A percentile compares a stretch with the other conserved stretches of the same genome.
Evolutionary conservation across 2,888 invertebrate species (phyloP).

Genomic region (Caenorhabditis virilis): DNA sequence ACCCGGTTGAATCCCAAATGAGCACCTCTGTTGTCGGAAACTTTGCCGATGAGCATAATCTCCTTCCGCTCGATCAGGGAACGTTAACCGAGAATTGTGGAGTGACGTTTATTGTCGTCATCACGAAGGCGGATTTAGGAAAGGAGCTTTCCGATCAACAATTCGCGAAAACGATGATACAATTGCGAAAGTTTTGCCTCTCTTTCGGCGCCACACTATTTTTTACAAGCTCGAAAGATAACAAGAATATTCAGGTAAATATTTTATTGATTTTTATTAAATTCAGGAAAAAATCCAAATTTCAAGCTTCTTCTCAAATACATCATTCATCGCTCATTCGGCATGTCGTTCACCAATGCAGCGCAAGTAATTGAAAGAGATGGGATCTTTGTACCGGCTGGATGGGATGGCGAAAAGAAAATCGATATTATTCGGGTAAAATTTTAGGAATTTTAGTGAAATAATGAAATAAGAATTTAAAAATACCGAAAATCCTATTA

Average conservation of each 20-base stretch:
- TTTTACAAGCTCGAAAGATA: slow-evolving; percentile 45
- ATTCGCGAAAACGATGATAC: slow-evolving; percentile 57
- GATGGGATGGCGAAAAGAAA: slow-evolving; percentile 66
- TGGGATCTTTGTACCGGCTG: slow-evolving; percentile 64
- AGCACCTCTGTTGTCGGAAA: slow-evolving; percentile 43
- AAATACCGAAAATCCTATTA: too few species aligned
- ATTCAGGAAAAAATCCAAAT: slow-evolving; percentile 10
- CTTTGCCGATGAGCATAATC: slow-evolving; percentile 43
- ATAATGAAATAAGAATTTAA: too few species aligned
- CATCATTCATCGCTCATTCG: slow-evolving; percentile 63
- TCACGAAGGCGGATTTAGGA: slow-evolving; percentile 62
- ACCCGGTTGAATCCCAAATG: slow-evolving; percentile 59
- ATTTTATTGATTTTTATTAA: not conserved
- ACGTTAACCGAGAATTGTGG: slow-evolving; percentile 63
- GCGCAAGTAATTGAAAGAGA: slow-evolving; percentile 66
- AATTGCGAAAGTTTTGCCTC: slow-evolving; percentile 63
- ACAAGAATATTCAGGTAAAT: slow-evolving; percentile 52
- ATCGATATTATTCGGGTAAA: slow-evolving; percentile 44
- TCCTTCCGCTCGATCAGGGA: slow-evolving; percentile 58
- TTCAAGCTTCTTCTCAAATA: slow-evolving; percentile 62
- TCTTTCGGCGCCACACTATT: slow-evolving; percentile 63
- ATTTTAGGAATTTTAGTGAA: too few species aligned
- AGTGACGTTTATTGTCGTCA: slow-evolving; percentile 58
- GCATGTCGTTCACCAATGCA: slow-evolving; percentile 58
- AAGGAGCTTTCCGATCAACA: slow-evolving; percentile 48